Conservation (phyloP, 2,888 invertebrate genomes). For the Auanema sp. region DNA sequence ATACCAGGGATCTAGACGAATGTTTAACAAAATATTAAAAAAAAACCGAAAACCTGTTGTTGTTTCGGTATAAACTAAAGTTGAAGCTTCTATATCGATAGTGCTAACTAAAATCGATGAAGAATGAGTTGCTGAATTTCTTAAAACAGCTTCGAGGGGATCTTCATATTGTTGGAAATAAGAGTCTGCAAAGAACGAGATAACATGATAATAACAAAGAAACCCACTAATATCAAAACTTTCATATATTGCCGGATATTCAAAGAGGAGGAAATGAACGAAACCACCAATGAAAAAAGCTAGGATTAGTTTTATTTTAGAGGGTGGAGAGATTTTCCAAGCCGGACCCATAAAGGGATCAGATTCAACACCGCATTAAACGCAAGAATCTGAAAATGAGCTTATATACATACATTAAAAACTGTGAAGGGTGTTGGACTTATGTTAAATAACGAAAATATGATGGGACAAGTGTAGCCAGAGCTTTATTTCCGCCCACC, state of each 20-base stretch:
- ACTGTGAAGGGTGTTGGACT: too few species aligned
- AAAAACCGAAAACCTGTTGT: too few species aligned
- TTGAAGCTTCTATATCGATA: neutral
- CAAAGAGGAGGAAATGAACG: neutral
- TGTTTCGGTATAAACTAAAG: neutral
- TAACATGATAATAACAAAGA: neutral
- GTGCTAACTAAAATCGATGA: neutral
- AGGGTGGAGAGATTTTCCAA: slow-evolving; percentile 1
- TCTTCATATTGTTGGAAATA: slow-evolving; percentile 1
- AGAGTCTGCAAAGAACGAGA: neutral
- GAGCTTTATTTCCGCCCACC: too few species aligned
- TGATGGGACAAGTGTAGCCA: too few species aligned
- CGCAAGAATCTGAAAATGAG: neutral
- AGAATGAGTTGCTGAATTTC: neutral
- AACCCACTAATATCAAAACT: neutral
- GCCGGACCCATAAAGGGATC: neutral
- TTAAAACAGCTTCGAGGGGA: slow-evolving; percentile 1
- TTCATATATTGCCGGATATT: slow-evolving; percentile 5
- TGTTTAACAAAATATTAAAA: too few species aligned
- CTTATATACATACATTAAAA: neutral
- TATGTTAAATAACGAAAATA: too few species aligned
- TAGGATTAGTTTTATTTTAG: neutral
- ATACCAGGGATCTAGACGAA: slow-evolving; percentile 8
- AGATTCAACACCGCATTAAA: neutral
- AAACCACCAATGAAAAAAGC: neutral